These are phyloP conservation scores for Cinclus mexicanus DNA, from an alignment of 2,113 vertebrate genomes.

Conservation along the genomic window DNA sequence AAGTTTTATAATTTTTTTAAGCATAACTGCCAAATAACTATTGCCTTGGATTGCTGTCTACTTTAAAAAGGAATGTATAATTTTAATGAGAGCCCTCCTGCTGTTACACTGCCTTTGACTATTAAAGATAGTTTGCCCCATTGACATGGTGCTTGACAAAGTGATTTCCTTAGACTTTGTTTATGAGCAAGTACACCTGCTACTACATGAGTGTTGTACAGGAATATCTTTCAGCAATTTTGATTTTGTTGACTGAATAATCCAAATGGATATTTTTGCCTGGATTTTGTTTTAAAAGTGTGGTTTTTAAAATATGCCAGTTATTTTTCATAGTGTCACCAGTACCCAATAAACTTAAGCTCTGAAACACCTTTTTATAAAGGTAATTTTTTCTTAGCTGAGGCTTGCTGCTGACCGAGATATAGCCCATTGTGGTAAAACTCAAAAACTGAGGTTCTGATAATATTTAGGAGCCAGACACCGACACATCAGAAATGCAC, in stretches of 20 bases:
- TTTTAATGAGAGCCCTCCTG: conserved; percentile 40
- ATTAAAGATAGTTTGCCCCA: conserved; percentile 48
- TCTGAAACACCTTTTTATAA: neutral
- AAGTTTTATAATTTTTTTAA: conserved; percentile 10
- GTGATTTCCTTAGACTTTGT: conserved; percentile 33
- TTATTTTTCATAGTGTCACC: neutral
- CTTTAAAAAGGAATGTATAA: neutral
- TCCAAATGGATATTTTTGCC: neutral
- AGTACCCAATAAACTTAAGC: neutral
- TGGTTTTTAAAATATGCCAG: neutral
- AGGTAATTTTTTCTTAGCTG: neutral
- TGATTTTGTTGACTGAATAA: neutral
- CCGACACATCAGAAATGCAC: neutral
- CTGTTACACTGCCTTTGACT: conserved; percentile 34
- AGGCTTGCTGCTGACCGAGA: neutral
- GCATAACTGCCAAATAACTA: neutral
- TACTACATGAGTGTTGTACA: neutral
- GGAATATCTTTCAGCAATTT: conserved; percentile 9
- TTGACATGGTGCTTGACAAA: conserved; percentile 2
- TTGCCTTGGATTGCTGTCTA: neutral
- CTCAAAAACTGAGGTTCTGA: neutral
- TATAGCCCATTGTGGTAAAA: neutral
- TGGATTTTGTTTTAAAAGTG: neutral
- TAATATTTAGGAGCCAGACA: neutral
- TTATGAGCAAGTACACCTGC: neutral